Evolutionary conservation across 1,140 invertebrate species (phyloP).

Genomic region (Cephus cinctus): DNA sequence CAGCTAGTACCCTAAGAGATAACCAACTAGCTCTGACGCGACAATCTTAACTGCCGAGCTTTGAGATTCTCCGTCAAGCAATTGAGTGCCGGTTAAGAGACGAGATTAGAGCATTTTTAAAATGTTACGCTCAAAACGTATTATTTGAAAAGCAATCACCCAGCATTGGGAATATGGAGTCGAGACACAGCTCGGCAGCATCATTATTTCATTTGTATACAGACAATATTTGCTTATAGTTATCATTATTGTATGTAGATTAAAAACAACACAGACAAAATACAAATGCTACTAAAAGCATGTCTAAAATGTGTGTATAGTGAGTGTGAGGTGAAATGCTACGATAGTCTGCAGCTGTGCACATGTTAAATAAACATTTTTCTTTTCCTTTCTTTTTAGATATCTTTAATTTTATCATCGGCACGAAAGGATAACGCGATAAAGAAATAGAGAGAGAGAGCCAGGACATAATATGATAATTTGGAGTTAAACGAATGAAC

Average conservation of each 20-base stretch:
- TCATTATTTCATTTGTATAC: too few species aligned
- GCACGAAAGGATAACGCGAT: neutral
- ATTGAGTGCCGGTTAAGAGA: too few species aligned
- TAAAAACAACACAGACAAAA: constrained; percentile 41
- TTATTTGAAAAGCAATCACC: too few species aligned
- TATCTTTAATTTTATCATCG: neutral
- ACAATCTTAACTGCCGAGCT: constrained; percentile 41
- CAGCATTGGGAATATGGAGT: too few species aligned
- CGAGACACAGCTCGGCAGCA: too few species aligned
- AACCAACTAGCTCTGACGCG: constrained; percentile 5
- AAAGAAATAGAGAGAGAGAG: neutral
- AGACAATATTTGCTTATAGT: too few species aligned
- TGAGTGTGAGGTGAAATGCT: constrained; percentile 35
- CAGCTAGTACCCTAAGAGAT: constrained; percentile 12
- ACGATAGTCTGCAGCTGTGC: constrained; percentile 40
- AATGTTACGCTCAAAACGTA: too few species aligned
- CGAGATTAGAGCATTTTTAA: too few species aligned
- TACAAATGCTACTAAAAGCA: constrained; percentile 54
- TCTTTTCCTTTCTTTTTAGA: neutral
- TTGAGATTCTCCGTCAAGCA: too few species aligned
- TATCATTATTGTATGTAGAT: too few species aligned
- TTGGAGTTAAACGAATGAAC: too few species aligned
- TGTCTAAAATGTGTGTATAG: constrained; percentile 40
- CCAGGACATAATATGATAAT: too few species aligned
- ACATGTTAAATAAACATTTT: constrained; percentile 22